Conservation (phyloP, 2,797 vertebrate genomes). For the Anguilla anguilla region DNA sequence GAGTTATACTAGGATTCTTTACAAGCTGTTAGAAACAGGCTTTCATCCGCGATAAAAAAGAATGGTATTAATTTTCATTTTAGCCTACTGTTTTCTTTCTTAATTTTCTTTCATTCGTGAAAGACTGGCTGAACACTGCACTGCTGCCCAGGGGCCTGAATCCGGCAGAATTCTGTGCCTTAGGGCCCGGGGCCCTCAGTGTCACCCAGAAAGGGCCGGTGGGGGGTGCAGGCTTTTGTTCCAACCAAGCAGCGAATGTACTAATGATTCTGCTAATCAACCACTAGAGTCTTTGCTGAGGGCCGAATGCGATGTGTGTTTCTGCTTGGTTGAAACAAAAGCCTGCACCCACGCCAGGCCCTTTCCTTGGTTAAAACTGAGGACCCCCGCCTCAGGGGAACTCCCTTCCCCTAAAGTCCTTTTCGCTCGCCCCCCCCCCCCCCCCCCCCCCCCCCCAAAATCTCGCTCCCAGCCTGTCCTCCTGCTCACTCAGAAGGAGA, state of each 20-base stretch:
- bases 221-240: not conserved
- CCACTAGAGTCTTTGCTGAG: not conserved
- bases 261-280: not conserved
- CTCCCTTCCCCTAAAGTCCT: not conserved
- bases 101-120: not conserved
- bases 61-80: not conserved
- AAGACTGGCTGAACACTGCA: not conserved
- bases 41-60: not conserved
- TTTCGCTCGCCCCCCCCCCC: not conserved
- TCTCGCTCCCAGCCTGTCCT: not conserved
- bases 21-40: not conserved
- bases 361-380: too few species aligned
- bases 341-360: too few species aligned
- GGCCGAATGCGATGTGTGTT: not conserved
- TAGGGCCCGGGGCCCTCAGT: not conserved
- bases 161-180: not conserved
- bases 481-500: not conserved
- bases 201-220: too few species aligned
- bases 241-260: not conserved
- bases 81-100: not conserved
- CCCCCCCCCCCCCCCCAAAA: accelerated
- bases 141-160: not conserved
- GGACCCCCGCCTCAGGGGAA: not conserved
- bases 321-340: not conserved
- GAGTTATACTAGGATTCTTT: not conserved